A percentile compares a stretch with the other conserved stretches of the same genome.
Conservation (phyloP, 2,888 invertebrate genomes). For the Ornithoptera alexandrae region DNA sequence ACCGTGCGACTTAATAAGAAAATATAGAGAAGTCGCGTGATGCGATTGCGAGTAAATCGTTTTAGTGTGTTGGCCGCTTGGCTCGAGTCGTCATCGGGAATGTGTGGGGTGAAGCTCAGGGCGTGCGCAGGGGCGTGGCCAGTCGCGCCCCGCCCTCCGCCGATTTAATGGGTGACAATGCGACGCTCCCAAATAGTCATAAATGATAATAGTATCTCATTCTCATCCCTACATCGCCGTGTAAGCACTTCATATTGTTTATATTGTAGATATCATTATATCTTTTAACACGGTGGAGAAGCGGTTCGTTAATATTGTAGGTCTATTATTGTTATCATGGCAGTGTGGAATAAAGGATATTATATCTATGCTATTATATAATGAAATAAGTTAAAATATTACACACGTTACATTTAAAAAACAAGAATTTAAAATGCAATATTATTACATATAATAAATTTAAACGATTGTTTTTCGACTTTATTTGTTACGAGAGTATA, state of each 20-base stretch:
- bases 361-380: too few species aligned
- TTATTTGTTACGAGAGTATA: too few species aligned
- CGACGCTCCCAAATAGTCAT: conserved; percentile 67
- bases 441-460: too few species aligned
- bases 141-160: conserved; percentile 54
- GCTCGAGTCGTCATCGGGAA: conserved; percentile 35
- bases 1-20: conserved; percentile 37
- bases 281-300: conserved; percentile 26
- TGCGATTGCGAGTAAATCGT: conserved; percentile 73
- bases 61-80: conserved; percentile 58
- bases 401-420: too few species aligned
- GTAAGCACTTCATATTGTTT: conserved; percentile 38
- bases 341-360: too few species aligned
- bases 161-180: conserved; percentile 77
- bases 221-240: conserved; percentile 50
- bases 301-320: neutral
- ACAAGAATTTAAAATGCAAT: too few species aligned
- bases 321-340: too few species aligned
- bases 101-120: conserved; percentile 46
- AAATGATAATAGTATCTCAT: conserved; percentile 67
- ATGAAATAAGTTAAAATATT: too few species aligned
- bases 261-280: conserved; percentile 22
- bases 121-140: conserved; percentile 53
- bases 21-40: conserved; percentile 59
- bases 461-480: too few species aligned